These are phyloP conservation scores for Emydocephalus ijimae DNA, from an alignment of 2,113 vertebrate species.

Conservation along the genomic window DNA sequence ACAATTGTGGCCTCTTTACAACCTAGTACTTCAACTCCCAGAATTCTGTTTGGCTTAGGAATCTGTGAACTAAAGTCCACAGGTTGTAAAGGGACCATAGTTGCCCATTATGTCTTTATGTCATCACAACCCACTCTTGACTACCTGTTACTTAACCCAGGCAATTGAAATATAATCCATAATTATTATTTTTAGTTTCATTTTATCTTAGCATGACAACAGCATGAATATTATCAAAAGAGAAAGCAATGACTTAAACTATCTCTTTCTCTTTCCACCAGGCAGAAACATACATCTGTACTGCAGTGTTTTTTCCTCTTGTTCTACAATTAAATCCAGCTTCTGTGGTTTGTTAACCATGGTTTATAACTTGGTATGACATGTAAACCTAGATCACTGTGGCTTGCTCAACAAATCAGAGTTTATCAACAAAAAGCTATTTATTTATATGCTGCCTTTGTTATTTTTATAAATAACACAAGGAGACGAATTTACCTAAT, in stretches of 20 bases:
- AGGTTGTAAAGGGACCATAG: background rate
- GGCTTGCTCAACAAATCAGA: background rate
- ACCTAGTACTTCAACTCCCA: background rate
- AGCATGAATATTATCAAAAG: background rate
- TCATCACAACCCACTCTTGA: no score
- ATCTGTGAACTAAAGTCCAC: background rate
- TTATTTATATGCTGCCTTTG: background rate
- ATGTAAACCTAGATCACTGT: background rate
- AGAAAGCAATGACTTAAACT: background rate
- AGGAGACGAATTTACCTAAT: background rate
- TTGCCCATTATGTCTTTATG: background rate
- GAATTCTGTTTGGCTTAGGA: background rate
- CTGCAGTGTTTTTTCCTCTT: background rate
- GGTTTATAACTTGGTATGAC: background rate
- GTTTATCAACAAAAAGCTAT: background rate
- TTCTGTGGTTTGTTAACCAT: background rate
- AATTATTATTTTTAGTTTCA: background rate
- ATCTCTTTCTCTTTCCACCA: background rate
- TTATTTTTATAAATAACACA: background rate
- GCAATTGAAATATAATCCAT: background rate
- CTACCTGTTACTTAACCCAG: background rate
- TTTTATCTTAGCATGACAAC: background rate
- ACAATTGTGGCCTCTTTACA: background rate
- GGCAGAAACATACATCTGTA: background rate
- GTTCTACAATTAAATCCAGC: background rate